Conservation (phyloP, 2,888 invertebrate genomes). For the Ophioninae sp. region DNA sequence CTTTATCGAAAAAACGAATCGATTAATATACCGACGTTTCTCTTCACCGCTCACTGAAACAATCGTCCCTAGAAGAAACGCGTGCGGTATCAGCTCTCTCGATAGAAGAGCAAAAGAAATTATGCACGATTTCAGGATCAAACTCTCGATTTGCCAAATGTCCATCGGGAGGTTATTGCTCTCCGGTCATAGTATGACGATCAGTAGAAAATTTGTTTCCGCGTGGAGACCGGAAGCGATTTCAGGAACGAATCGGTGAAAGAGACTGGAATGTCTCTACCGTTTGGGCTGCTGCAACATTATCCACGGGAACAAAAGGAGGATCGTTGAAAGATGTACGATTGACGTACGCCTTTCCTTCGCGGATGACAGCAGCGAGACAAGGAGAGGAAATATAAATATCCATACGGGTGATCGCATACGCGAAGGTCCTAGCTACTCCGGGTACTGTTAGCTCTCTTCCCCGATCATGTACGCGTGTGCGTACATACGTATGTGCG, state of each 20-base stretch:
- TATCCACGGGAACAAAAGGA: slow-evolving; percentile 18
- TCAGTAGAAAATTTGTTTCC: slow-evolving; percentile 1
- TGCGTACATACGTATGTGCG: not conserved
- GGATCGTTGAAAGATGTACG: slow-evolving; percentile 34
- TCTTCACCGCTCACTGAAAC: no score
- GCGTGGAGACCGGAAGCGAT: slow-evolving; percentile 45
- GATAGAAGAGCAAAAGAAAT: no score
- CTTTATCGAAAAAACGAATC: no score
- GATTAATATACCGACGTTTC: no score
- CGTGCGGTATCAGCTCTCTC: no score
- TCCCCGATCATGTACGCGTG: not conserved
- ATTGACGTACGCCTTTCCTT: slow-evolving; percentile 40
- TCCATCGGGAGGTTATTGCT: not conserved
- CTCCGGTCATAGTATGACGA: slow-evolving; percentile 1
- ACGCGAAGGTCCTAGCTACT: slow-evolving; percentile 45
- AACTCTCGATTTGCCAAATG: no score
- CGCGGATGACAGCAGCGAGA: slow-evolving; percentile 15
- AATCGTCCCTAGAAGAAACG: no score
- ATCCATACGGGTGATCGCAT: slow-evolving; percentile 42
- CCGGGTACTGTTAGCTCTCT: slow-evolving; percentile 57
- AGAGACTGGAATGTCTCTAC: slow-evolving; percentile 26
- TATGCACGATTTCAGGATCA: no score
- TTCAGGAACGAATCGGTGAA: slow-evolving; percentile 48
- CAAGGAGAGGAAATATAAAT: slow-evolving; percentile 33
- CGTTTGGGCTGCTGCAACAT: slow-evolving; percentile 21